Conservation (phyloP, 2,888 invertebrate genomes). For the Rhagonycha fulva region DNA sequence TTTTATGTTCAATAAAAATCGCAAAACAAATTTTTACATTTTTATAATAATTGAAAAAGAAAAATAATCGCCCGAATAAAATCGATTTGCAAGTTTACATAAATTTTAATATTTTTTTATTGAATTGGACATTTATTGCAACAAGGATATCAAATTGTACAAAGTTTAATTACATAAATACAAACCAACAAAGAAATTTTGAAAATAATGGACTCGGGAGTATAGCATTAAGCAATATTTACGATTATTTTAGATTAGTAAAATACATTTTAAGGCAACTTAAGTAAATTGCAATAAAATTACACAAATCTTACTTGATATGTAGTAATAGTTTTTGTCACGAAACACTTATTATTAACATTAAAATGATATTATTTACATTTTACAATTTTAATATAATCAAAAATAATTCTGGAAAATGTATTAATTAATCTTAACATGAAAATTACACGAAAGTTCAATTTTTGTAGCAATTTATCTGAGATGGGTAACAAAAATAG, state of each 20-base stretch:
- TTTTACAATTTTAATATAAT: neutral
- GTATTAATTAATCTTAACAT: neutral
- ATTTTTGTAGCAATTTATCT: neutral
- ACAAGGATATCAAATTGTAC: neutral
- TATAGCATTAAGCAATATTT: constrained; percentile 41
- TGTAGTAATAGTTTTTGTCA: constrained; percentile 41
- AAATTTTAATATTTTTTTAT: neutral
- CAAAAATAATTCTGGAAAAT: neutral
- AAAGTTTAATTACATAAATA: neutral
- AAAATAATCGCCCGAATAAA: neutral
- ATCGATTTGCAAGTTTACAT: neutral
- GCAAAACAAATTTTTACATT: neutral
- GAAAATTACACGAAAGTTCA: neutral
- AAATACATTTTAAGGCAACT: constrained; percentile 38
- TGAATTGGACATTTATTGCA: neutral
- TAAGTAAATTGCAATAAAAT: constrained; percentile 45
- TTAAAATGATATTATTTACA: neutral
- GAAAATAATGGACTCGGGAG: neutral
- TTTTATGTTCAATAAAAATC: neutral
- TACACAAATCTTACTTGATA: constrained; percentile 34
- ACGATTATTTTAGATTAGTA: constrained; percentile 43
- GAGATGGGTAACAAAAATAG: neutral
- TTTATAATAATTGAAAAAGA: neutral
- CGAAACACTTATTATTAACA: constrained; percentile 28
- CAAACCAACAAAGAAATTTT: neutral